phyloP scores from a whole-genome alignment of 2,113 vertebrate genomes.

The Hydrochoerus hydrochaeris region DNA sequence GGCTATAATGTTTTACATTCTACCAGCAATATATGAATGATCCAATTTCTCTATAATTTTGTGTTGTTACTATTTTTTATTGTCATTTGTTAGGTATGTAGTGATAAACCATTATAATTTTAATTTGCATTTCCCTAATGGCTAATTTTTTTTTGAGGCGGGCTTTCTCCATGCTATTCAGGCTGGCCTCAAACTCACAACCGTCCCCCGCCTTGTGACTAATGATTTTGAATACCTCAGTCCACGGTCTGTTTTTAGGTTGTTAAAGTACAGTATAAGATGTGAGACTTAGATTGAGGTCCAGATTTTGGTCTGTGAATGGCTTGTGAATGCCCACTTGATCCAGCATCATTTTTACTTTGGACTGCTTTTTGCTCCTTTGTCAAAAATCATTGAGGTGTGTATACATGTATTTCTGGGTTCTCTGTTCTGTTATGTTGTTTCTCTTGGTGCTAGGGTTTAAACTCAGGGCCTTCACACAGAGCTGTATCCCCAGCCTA shows the following conservation, averaged over 20 bases:
- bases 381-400: background rate
- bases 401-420: background rate
- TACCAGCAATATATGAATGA: background rate
- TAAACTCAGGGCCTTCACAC: background rate
- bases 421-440: background rate
- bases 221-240: background rate
- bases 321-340: background rate
- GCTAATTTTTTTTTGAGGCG: background rate
- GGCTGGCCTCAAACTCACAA: too few species aligned
- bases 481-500: background rate
- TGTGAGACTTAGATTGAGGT: background rate
- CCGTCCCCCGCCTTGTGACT: background rate
- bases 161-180: too few species aligned
- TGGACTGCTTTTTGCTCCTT: constrained; percentile 27
- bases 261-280: background rate
- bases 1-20: background rate
- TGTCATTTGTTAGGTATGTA: background rate
- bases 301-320: background rate
- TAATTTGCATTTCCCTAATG: background rate
- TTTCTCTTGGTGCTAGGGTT: background rate
- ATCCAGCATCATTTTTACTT: background rate
- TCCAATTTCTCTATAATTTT: background rate
- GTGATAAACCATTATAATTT: background rate
- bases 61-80: background rate
- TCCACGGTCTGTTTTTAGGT: background rate